A percentile compares a stretch with the other conserved stretches of the same genome.
phyloP scores from a whole-genome alignment of 2,797 vertebrate genomes.

The Huso huso region DNA sequence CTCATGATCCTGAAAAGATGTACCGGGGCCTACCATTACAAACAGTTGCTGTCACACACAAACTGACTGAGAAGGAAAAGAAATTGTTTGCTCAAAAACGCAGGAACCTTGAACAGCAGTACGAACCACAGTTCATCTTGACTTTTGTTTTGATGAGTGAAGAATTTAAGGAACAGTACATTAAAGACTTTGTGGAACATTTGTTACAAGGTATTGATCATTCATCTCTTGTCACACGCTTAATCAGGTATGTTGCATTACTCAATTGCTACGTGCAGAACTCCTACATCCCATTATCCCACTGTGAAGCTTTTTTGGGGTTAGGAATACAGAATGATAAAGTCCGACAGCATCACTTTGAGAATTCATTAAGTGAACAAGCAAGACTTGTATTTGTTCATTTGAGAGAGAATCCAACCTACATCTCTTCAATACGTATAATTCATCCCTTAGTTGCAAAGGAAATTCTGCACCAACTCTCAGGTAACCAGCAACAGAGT shows the following conservation, averaged over 20 bases:
- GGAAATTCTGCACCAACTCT: constrained; percentile 68
- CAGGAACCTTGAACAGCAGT: constrained; percentile 41
- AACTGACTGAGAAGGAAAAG: constrained; percentile 59
- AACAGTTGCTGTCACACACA: constrained; percentile 70
- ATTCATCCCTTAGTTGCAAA: constrained; percentile 70
- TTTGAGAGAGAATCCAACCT: constrained; percentile 58
- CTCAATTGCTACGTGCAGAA: constrained; percentile 70
- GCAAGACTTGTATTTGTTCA: constrained; percentile 69
- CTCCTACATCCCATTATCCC: constrained; percentile 68
- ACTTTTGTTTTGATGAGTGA: constrained; percentile 74
- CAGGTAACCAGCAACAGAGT: constrained; percentile 47
- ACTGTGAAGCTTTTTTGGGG: constrained; percentile 65
- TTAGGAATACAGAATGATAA: constrained; percentile 37
- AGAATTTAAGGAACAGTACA: constrained; percentile 51
- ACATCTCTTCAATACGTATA: constrained; percentile 62
- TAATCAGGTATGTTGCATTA: constrained; percentile 67
- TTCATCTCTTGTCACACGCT: constrained; percentile 40
- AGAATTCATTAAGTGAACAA: constrained; percentile 52
- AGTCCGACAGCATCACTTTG: constrained; percentile 50
- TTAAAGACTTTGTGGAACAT: constrained; percentile 55
- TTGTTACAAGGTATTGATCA: constrained; percentile 57
- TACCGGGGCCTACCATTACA: constrained; percentile 54
- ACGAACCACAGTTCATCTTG: constrained; percentile 53
- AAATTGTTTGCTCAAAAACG: constrained; percentile 53
- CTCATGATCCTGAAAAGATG: constrained; percentile 54